Evolutionary conservation across 2,113 vertebrate genomes (phyloP).

Genomic region (Takifugu bimaculatus): DNA sequence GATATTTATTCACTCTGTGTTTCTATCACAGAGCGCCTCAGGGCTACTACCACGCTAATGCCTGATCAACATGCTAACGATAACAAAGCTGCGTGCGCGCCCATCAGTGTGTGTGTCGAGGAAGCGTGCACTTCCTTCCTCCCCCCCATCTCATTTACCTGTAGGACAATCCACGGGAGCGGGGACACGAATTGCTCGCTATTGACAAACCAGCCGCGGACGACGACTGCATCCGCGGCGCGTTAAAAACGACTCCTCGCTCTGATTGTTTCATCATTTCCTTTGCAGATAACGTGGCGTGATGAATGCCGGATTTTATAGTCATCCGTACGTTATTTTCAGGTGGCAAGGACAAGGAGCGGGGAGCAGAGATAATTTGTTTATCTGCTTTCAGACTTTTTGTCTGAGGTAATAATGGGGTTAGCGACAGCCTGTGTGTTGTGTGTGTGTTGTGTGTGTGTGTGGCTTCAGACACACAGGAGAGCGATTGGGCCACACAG

Average conservation of each 20-base stretch:
- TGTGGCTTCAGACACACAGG: conserved; percentile 39
- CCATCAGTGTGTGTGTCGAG: conserved; percentile 13
- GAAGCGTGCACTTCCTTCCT: conserved; percentile 36
- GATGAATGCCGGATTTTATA: conserved; percentile 22
- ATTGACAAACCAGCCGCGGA: conserved; percentile 55
- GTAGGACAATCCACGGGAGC: conserved; percentile 47
- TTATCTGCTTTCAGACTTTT: conserved; percentile 16
- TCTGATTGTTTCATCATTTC: conserved; percentile 43
- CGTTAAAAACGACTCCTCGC: conserved; percentile 43
- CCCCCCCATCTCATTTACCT: conserved; percentile 55
- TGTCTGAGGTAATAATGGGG: conserved; percentile 27
- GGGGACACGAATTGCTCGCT: conserved; percentile 36
- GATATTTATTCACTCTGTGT: conserved; percentile 70
- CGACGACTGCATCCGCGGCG: conserved; percentile 49
- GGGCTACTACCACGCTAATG: conserved; percentile 58
- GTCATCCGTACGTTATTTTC: conserved; percentile 27
- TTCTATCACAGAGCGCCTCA: conserved; percentile 61
- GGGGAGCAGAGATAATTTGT: neutral
- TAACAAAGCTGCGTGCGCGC: conserved; percentile 42
- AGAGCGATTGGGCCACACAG: conserved; percentile 61
- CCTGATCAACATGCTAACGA: conserved; percentile 66
- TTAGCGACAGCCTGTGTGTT: conserved; percentile 23
- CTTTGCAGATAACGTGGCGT: conserved; percentile 1
- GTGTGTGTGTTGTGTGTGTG: neutral
- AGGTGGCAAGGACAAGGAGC: conserved; percentile 21